phyloP scores from a whole-genome alignment of 2,113 vertebrate species.

The Heteronetta atricapilla region DNA sequence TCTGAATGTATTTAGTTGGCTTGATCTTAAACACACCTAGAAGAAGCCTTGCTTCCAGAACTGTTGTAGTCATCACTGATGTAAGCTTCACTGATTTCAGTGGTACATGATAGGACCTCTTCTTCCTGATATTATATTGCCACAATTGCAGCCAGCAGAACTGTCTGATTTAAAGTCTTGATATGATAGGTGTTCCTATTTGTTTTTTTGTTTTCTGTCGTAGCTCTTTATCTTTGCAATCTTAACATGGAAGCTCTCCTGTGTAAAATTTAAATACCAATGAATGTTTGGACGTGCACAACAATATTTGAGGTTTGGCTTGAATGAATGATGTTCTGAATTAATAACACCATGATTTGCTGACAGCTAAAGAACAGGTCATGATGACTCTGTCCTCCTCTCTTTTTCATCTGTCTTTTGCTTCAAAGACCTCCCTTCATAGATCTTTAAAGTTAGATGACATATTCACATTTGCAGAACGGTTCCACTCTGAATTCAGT shows the following conservation, averaged over 20 bases:
- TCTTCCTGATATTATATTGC: background rate
- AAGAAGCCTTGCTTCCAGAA: background rate
- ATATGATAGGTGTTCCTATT: background rate
- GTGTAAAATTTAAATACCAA: background rate
- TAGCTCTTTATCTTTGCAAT: background rate
- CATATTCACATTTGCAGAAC: background rate
- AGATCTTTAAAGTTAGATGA: background rate
- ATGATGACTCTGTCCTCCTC: background rate
- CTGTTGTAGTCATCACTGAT: background rate
- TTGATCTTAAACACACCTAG: background rate
- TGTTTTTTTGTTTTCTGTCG: background rate
- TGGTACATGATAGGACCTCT: background rate
- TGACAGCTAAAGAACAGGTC: background rate
- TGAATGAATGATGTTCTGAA: background rate
- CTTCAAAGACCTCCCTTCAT: background rate
- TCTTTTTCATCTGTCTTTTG: background rate
- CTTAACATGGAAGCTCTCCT: background rate
- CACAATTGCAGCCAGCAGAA: background rate
- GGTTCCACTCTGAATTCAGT: background rate
- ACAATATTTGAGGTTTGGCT: background rate
- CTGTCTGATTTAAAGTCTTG: background rate
- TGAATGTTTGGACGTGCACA: background rate
- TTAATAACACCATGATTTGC: background rate
- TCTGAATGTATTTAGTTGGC: background rate
- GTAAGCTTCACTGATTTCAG: background rate